A percentile compares a stretch with the other conserved stretches of the same genome.
Conservation (phyloP, 2,888 invertebrate genomes). For the Hemithea aestivaria region DNA sequence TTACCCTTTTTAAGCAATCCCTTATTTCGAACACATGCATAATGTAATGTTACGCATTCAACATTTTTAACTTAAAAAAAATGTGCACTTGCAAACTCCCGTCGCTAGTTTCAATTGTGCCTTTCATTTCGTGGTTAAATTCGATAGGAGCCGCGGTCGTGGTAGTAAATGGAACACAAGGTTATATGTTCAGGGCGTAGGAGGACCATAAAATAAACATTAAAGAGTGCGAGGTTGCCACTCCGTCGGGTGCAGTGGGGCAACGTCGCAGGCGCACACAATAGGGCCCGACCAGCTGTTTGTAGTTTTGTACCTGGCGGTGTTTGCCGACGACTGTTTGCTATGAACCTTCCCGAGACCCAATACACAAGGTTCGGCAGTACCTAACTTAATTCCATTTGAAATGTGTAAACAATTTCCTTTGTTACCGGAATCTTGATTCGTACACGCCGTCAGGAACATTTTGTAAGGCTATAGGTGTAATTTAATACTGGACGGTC, state of each 20-base stretch:
- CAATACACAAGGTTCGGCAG: constrained; percentile 21
- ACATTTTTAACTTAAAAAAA: too few species aligned
- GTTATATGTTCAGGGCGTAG: constrained; percentile 21
- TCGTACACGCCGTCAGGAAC: too few species aligned
- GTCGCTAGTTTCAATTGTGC: too few species aligned
- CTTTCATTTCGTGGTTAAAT: not conserved
- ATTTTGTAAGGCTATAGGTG: too few species aligned
- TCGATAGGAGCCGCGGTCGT: not conserved
- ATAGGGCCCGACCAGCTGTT: constrained; percentile 56
- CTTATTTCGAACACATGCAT: too few species aligned
- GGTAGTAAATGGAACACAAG: constrained; percentile 15
- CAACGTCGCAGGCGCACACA: constrained; percentile 51
- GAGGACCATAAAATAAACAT: constrained; percentile 38
- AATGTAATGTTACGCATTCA: too few species aligned
- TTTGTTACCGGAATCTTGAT: constrained; percentile 15
- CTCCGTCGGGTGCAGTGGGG: constrained; percentile 32
- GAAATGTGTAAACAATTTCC: constrained; percentile 12
- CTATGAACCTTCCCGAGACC: constrained; percentile 31
- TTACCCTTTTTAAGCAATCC: too few species aligned
- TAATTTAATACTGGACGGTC: too few species aligned
- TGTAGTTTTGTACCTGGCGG: constrained; percentile 48
- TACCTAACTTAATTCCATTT: constrained; percentile 17
- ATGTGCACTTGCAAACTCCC: too few species aligned
- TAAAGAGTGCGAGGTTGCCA: constrained; percentile 57
- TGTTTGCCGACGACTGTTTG: constrained; percentile 48